Conservation (phyloP, 1,140 invertebrate genomes). For the Vanessa tameamea region DNA sequence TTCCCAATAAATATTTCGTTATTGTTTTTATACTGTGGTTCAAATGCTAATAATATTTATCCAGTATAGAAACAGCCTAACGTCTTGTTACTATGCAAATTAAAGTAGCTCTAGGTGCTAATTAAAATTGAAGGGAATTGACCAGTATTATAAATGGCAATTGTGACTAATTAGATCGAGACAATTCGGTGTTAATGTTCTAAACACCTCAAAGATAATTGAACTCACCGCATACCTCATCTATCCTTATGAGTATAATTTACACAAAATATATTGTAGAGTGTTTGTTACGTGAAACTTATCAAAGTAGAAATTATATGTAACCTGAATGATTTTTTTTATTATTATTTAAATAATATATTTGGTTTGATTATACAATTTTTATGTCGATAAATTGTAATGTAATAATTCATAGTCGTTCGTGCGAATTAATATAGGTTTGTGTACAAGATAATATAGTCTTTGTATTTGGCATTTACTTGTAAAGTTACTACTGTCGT, state of each 20-base stretch:
- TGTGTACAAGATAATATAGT: not conserved
- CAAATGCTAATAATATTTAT: not conserved
- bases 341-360: not conserved
- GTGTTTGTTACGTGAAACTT: constrained; percentile 3
- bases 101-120: not conserved
- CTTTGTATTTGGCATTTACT: constrained; percentile 17
- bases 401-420: not conserved
- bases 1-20: too few species aligned
- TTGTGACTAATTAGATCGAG: not conserved
- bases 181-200: not conserved
- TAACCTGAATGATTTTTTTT: not conserved
- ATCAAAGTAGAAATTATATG: not conserved
- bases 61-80: not conserved
- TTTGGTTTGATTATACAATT: not conserved
- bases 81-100: not conserved
- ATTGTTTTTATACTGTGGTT: too few species aligned
- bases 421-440: not conserved
- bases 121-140: not conserved
- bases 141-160: constrained; percentile 10
- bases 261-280: not conserved
- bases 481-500: constrained; percentile 15
- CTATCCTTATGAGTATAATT: constrained; percentile 6
- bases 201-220: not conserved
- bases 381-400: not conserved
- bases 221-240: not conserved